Base-by-base conservation (phyloP, 2,888 invertebrate genomes). In the Thera britannica region DNA sequence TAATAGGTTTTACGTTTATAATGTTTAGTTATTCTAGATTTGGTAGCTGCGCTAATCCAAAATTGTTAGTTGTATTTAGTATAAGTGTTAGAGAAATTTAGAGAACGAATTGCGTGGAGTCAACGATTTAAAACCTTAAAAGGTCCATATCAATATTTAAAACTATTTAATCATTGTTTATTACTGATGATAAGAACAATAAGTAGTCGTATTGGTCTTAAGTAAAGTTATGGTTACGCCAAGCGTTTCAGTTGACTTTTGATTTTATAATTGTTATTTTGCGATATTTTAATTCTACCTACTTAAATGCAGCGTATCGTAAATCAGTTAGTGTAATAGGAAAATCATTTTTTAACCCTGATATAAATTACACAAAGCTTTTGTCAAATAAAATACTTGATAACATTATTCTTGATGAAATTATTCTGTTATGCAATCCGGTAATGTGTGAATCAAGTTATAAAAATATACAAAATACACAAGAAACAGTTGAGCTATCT, bases 61-160 rank as follows among this genome's bases (percentile, higher is more conserved):
- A 83, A 79, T 86, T 86, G 82, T 87, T 87, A 90, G 86, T 82
- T 77, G 81, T 89, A 88, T 83, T 82, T 88, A 88, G 86, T 62
- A 59, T 88, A 89, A 89, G 86, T 81, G 83, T 86, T 89, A 88
- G 86, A 72, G 79, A 78, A 83, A 81, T 84, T 77, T 88, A 86
- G 86, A 79, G 79, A 81, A 86, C 79, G 85, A 85, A 85, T 86
- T 85, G 80, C 78, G 81, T 83, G 82, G 83, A 84, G 82, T 87
- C 89, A 88, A 86, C 88, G 89, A 89, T 86, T 81, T 84, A 79
- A 83, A 85, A 92, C 92, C 92, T 92, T 92, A 88, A 88, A 93
- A 92, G 92, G 93, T 90, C 86, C 93, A 93, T 93, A 93, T 93
- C 93, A 93, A 91, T 92, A 90, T 90, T 89, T 89, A 90, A 91